Percentiles rank a stretch among this genome's conserved stretches.
These are phyloP conservation scores for Trachelipus rathkii DNA, from an alignment of 1,140 invertebrate species.

Conservation along the genomic window DNA sequence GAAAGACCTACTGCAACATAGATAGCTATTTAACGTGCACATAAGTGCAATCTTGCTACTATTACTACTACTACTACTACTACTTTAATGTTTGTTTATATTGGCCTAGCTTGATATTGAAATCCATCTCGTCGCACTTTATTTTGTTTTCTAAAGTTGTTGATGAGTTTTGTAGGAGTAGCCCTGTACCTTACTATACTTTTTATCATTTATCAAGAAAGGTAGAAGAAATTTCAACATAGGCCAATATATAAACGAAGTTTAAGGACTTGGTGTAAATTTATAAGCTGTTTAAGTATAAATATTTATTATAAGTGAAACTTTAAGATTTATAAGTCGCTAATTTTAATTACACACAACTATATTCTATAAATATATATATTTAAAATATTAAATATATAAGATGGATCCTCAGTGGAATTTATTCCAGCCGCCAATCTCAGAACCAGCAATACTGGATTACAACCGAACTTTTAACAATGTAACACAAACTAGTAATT, in stretches of 20 bases:
- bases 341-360: conserved; percentile 10
- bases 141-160: not conserved
- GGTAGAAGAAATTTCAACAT: too few species aligned
- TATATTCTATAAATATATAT: conserved; percentile 12
- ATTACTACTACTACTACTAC: too few species aligned
- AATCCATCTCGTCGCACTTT: conserved; percentile 3
- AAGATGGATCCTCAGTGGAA: conserved; percentile 83
- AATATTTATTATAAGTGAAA: conserved; percentile 23
- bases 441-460: conserved; percentile 68
- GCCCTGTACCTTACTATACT: too few species aligned
- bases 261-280: not conserved
- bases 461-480: conserved; percentile 61
- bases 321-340: conserved; percentile 18
- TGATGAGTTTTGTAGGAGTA: not conserved
- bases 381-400: not conserved
- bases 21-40: not conserved
- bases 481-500: conserved; percentile 50
- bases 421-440: conserved; percentile 78
- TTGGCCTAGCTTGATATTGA: not conserved
- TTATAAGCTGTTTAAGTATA: conserved; percentile 14
- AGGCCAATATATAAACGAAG: not conserved
- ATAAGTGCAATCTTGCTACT: not conserved
- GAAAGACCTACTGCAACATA: not conserved
- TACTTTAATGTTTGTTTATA: not conserved
- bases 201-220: too few species aligned